phyloP scores from a whole-genome alignment of 2,797 vertebrate species.

The Echeneis naucrates region DNA sequence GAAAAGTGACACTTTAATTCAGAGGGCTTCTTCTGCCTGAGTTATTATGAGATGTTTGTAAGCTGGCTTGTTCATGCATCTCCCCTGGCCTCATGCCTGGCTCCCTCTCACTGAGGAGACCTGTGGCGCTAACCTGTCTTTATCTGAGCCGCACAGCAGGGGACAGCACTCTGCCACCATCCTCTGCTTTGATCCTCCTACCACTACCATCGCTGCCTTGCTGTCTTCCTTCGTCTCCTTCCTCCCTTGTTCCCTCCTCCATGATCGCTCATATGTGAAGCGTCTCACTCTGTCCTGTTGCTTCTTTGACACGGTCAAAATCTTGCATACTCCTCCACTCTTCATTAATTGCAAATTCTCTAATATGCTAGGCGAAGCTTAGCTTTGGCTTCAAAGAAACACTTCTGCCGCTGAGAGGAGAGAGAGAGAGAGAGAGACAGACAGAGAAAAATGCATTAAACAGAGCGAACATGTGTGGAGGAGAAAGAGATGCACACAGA shows the following conservation, averaged over 20 bases:
- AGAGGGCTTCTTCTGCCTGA: constrained; percentile 84
- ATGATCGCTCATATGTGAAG: constrained; percentile 64
- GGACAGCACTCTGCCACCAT: constrained; percentile 69
- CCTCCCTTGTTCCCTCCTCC: constrained; percentile 44
- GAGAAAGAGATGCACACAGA: constrained; percentile 28
- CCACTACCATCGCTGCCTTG: constrained; percentile 58
- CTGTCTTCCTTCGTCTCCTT: neutral
- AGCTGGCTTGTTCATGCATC: constrained; percentile 84
- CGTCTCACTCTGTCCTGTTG: constrained; percentile 63
- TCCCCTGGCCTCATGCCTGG: constrained; percentile 79
- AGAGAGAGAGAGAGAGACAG: neutral
- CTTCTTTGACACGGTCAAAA: constrained; percentile 73
- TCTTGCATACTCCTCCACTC: constrained; percentile 45
- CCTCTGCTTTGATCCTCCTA: constrained; percentile 76
- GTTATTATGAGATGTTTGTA: constrained; percentile 88
- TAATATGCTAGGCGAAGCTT: constrained; percentile 69
- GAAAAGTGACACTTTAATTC: constrained; percentile 90
- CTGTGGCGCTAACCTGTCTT: constrained; percentile 79
- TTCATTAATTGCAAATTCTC: constrained; percentile 74
- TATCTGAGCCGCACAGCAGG: constrained; percentile 78
- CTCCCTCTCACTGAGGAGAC: constrained; percentile 75
- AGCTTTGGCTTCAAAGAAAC: constrained; percentile 65
- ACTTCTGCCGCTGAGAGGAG: constrained; percentile 46
- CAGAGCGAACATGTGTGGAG: neutral
- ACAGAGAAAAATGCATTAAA: constrained; percentile 25